phyloP scores from a whole-genome alignment of 2,797 vertebrate genomes.

The Melanotaenia parkinsoni region DNA sequence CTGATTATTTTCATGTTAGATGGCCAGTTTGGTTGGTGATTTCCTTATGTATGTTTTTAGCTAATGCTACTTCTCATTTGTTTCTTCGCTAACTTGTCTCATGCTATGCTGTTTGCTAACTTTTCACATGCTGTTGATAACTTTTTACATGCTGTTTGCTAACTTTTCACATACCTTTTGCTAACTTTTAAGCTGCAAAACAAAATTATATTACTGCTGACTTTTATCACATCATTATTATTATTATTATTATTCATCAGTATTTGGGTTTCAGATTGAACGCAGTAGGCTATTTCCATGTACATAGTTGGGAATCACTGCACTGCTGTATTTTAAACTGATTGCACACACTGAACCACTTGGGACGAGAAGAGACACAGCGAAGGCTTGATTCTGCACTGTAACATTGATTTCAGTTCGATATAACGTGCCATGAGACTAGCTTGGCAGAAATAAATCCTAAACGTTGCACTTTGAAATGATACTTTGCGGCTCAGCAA shows the following conservation, averaged over 20 bases:
- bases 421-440: constrained; percentile 62
- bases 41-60: not conserved
- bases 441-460: constrained; percentile 50
- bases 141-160: too few species aligned
- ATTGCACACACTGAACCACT: constrained; percentile 37
- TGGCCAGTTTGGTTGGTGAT: not conserved
- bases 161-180: too few species aligned
- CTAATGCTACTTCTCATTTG: not conserved
- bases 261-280: not conserved
- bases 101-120: not conserved
- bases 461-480: constrained; percentile 79
- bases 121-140: not conserved
- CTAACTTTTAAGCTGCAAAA: not conserved
- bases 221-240: not conserved
- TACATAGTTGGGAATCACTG: constrained; percentile 37
- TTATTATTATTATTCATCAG: too few species aligned
- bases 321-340: constrained; percentile 43
- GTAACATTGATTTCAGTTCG: constrained; percentile 41
- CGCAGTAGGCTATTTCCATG: not conserved
- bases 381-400: constrained; percentile 19
- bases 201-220: not conserved
- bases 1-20: too few species aligned
- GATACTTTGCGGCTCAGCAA: constrained; percentile 69
- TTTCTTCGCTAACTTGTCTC: not conserved
- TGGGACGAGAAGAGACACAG: constrained; percentile 16